phyloP scores from a whole-genome alignment of 2,797 vertebrate genomes.

The Erithacus rubecula region DNA sequence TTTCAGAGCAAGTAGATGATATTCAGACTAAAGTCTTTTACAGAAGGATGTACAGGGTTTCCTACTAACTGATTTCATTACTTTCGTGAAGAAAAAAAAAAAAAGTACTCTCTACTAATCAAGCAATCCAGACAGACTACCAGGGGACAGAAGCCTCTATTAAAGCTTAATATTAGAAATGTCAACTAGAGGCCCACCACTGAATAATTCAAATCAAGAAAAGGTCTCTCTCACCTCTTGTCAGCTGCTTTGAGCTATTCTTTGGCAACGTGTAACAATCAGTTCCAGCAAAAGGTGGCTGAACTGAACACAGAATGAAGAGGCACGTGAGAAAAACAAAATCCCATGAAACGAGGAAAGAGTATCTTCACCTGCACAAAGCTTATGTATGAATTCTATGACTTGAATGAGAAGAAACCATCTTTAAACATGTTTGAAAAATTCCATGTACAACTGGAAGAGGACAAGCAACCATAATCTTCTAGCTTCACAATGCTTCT shows the following conservation, averaged over 20 bases:
- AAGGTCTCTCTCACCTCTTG: neutral
- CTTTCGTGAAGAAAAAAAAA: neutral
- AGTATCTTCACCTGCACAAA: neutral
- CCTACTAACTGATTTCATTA: neutral
- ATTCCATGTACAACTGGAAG: neutral
- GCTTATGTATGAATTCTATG: neutral
- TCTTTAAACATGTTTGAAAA: neutral
- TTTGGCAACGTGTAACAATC: neutral
- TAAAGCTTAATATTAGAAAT: conserved; percentile 21
- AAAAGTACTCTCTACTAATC: neutral
- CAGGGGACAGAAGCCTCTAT: conserved; percentile 11
- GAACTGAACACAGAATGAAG: neutral
- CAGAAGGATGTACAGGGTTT: neutral
- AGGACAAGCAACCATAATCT: neutral
- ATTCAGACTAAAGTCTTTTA: neutral
- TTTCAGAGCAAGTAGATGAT: neutral
- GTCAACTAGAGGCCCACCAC: neutral
- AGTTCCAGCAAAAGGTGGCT: neutral
- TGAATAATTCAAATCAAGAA: conserved; percentile 42
- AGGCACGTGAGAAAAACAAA: neutral
- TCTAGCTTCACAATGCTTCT: neutral
- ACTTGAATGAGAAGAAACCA: neutral
- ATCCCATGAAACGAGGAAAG: neutral
- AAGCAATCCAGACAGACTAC: conserved; percentile 1
- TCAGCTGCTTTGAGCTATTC: neutral